Evolutionary conservation across 2,888 invertebrate genomes (phyloP), one percentile per base, ranked within the genome.

Genomic region (Campoplex capitator): DNA sequence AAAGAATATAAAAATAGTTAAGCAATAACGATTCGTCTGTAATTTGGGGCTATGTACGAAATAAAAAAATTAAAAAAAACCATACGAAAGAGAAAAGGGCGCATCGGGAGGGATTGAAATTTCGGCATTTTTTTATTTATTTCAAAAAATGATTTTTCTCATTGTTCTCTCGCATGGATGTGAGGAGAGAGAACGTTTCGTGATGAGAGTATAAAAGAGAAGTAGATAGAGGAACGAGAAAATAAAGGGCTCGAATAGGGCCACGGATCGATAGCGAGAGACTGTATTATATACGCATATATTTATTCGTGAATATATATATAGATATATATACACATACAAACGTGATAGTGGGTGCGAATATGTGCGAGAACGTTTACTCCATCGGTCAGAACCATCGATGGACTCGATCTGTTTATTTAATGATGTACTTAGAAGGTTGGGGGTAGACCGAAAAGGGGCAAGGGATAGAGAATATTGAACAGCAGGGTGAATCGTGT

Each of bases 331-430:
- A 38, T 38, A 38, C 32, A 51, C 18, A 62, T 32, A 51, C 51
- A 51, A 81, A 81, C 71, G 54, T 35, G 58, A 32, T 74, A 76
- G 75, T 71, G 68, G 74, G 62, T 45, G 80, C 76, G 80, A 80
- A 71, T 70, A 67, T 85, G 68, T 75, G 76, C 81, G 71, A 45
- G 71, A 71, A 62, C 71, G 70, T 76, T 85, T 81, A 65, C 70
- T 56, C 71, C 76, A 81, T 77, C 76, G 81, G 76, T 81, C 76
- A 67, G 65, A 71, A 54, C 38, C 80, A 81, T 81, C 76, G 80
- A 85, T 81, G 54, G 81, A 81, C 71, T 81, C 76, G 71, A 62
- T 76, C 76, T 85, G 85, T 85, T 81, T 85, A 81, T 85, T 81
- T 81, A 81, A 81, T 85, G 71, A 80, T 80, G 75, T 80, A 76